phyloP scores from a whole-genome alignment of 2,888 invertebrate species.

The Pyrochroa serraticornis region DNA sequence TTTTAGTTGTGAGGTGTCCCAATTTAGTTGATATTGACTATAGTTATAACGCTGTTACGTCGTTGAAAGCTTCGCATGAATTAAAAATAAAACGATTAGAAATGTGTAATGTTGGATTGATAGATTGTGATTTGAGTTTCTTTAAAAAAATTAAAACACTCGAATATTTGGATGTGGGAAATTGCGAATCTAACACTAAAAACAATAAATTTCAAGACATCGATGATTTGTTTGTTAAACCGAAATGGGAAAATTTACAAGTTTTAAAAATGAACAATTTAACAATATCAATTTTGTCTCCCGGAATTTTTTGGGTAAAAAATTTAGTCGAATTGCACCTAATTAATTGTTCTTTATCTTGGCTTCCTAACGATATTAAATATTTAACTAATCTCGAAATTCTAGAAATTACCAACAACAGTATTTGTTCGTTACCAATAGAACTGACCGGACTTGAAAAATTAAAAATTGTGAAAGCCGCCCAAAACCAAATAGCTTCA shows the following conservation, averaged over 20 bases:
- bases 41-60: constrained; percentile 6
- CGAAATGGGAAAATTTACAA: constrained; percentile 8
- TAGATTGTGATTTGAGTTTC: constrained; percentile 11
- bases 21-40: constrained; percentile 13
- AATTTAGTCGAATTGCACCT: constrained; percentile 14
- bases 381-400: constrained; percentile 13
- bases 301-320: constrained; percentile 6
- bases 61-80: background rate
- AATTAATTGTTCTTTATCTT: constrained; percentile 11
- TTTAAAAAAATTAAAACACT: constrained; percentile 10
- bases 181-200: background rate
- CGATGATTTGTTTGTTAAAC: constrained; percentile 1
- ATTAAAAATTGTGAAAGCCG: constrained; percentile 11
- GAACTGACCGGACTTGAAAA: constrained; percentile 9
- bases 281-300: constrained; percentile 10
- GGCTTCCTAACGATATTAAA: constrained; percentile 14
- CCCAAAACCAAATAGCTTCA: constrained; percentile 3
- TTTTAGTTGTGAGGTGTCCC: constrained; percentile 1
- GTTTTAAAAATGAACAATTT: constrained; percentile 16
- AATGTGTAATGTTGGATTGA: constrained; percentile 8
- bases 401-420: constrained; percentile 15
- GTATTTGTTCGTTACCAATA: constrained; percentile 7
- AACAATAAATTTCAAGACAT: constrained; percentile 15
- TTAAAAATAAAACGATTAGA: constrained; percentile 6
- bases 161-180: constrained; percentile 16